Conservation (phyloP, 2,888 invertebrate species). For the Sabatieria punctata region DNA sequence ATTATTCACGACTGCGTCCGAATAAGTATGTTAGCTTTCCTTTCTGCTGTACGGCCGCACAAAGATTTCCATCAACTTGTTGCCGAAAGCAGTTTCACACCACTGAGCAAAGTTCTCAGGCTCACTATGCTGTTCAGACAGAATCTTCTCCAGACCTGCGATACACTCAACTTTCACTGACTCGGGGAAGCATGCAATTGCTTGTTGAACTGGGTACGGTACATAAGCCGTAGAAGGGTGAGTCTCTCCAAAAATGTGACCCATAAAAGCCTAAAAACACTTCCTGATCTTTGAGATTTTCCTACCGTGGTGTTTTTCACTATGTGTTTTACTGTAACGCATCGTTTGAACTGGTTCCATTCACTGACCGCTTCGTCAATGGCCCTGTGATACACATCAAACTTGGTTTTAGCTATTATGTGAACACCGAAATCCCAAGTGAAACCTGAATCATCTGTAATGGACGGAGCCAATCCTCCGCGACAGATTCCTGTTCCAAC, state of each 20-base stretch:
- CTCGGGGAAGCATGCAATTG: slow-evolving; percentile 15
- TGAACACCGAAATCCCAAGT: slow-evolving; percentile 19
- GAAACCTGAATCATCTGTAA: slow-evolving; percentile 14
- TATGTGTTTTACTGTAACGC: slow-evolving; percentile 11
- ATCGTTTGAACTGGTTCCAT: slow-evolving; percentile 13
- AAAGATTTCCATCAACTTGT: slow-evolving; percentile 18
- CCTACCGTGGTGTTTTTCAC: too few species aligned
- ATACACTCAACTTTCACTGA: slow-evolving; percentile 13
- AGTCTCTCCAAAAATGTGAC: not conserved
- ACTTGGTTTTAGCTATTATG: slow-evolving; percentile 13
- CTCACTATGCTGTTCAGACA: too few species aligned
- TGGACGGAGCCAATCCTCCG: slow-evolving; percentile 15
- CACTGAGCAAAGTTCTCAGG: slow-evolving; percentile 19
- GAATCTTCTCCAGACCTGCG: slow-evolving; percentile 13
- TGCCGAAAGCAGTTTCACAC: slow-evolving; percentile 16
- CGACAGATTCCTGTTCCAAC: slow-evolving; percentile 13
- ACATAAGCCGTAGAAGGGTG: not conserved
- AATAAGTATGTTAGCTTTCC: too few species aligned
- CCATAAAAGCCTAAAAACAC: slow-evolving; percentile 14
- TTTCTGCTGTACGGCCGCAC: slow-evolving; percentile 24
- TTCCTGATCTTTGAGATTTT: too few species aligned
- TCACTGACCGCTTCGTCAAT: slow-evolving; percentile 11
- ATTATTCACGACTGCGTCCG: too few species aligned
- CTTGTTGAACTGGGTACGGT: slow-evolving; percentile 15
- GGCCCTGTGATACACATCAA: slow-evolving; percentile 10